A percentile compares a stretch with the other conserved stretches of the same genome.
Evolutionary conservation across 1,140 invertebrate species (phyloP).

Genomic region (Acromyrmex charruanus): DNA sequence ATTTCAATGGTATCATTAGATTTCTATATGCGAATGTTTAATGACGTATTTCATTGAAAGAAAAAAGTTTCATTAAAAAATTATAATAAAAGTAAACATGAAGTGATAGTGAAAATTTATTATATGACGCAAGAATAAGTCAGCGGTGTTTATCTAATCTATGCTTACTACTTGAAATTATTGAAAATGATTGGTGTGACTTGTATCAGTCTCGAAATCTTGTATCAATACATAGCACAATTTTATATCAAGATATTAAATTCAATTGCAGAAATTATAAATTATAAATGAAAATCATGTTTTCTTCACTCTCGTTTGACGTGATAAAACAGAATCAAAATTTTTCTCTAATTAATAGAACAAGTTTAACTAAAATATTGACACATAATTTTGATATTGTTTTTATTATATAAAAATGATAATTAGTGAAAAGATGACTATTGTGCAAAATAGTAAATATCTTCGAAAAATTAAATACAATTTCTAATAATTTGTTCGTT

Average conservation of each 20-base stretch:
- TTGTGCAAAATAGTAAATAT: background rate
- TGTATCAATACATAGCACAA: background rate
- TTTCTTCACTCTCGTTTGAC: background rate
- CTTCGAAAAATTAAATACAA: background rate
- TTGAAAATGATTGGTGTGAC: background rate
- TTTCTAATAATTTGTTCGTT: background rate
- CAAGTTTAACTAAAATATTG: background rate
- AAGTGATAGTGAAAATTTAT: background rate
- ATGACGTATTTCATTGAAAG: background rate
- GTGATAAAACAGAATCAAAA: background rate
- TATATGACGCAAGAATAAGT: background rate
- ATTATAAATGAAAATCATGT: background rate
- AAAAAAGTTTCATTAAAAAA: background rate
- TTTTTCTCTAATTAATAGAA: background rate
- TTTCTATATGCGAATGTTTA: background rate
- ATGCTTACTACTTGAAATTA: slow-evolving; percentile 1
- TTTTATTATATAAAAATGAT: background rate
- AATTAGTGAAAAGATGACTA: background rate
- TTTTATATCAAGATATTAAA: background rate
- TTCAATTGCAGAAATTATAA: background rate
- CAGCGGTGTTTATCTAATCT: slow-evolving; percentile 2
- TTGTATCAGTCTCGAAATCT: background rate
- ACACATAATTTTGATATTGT: background rate
- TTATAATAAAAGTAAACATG: background rate
- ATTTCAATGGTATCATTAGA: background rate